These are phyloP conservation scores for Sarcophaga carnaria DNA, from an alignment of 2,888 invertebrate genomes.

Conservation along the genomic window DNA sequence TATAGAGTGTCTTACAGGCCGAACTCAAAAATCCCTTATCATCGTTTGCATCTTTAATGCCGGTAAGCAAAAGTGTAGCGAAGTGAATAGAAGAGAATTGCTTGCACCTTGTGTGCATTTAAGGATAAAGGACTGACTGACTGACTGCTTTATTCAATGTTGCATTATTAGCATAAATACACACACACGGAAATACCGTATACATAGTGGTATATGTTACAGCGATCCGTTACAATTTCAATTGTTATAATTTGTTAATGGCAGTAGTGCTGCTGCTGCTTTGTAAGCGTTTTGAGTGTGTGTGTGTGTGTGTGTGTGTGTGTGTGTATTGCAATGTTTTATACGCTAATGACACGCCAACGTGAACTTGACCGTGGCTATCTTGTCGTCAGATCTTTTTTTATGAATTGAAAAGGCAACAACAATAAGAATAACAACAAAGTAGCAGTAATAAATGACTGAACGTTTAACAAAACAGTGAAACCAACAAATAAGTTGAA, in stretches of 20 bases:
- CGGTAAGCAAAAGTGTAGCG: slow-evolving; percentile 43
- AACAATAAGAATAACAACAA: slow-evolving; percentile 4
- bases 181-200: background rate
- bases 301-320: background rate
- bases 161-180: slow-evolving; percentile 29
- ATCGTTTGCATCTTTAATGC: slow-evolving; percentile 38
- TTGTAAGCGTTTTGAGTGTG: slow-evolving; percentile 4
- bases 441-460: slow-evolving; percentile 21
- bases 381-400: slow-evolving; percentile 72
- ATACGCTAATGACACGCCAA: slow-evolving; percentile 76
- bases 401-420: slow-evolving; percentile 35
- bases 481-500: slow-evolving; percentile 30
- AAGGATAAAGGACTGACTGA: slow-evolving; percentile 40
- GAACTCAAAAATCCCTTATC: slow-evolving; percentile 73
- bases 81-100: slow-evolving; percentile 60
- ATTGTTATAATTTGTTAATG: slow-evolving; percentile 72
- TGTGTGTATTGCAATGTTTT: slow-evolving; percentile 67
- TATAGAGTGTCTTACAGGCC: slow-evolving; percentile 30
- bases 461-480: slow-evolving; percentile 25
- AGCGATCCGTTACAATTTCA: slow-evolving; percentile 79
- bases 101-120: slow-evolving; percentile 70
- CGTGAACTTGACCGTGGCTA: slow-evolving; percentile 81
- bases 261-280: background rate
- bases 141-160: slow-evolving; percentile 8
- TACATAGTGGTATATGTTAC: too few species aligned